Percentiles rank a stretch among this genome's conserved stretches.
These are phyloP conservation scores for Capra hircus DNA, from an alignment of 2,113 vertebrate species.

Conservation along the genomic window DNA sequence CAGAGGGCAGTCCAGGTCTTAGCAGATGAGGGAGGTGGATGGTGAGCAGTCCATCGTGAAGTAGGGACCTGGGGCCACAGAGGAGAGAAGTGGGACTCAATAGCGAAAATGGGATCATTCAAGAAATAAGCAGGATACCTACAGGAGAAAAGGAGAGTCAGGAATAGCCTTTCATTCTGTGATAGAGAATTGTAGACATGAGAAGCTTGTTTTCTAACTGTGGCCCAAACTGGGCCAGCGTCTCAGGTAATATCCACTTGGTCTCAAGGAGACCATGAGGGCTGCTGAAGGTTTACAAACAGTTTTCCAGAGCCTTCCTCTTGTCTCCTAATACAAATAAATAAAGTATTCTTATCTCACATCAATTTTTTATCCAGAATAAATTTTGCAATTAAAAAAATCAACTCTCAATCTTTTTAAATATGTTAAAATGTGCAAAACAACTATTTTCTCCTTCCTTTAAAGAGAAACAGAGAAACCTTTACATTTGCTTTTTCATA, in stretches of 20 bases:
- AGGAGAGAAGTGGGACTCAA: background rate
- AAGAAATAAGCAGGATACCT: background rate
- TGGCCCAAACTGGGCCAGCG: background rate
- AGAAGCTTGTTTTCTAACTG: background rate
- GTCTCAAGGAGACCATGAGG: background rate
- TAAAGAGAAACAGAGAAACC: constrained; percentile 57
- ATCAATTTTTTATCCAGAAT: constrained; percentile 61
- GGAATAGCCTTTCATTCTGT: background rate
- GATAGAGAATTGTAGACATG: background rate
- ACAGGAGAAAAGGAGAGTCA: background rate
- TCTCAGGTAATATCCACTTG: background rate
- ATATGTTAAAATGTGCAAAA: constrained; percentile 71
- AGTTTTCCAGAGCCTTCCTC: background rate
- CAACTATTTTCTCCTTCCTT: constrained; percentile 56
- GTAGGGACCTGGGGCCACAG: background rate
- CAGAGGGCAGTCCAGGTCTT: background rate
- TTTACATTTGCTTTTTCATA: constrained; percentile 66
- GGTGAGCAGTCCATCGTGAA: background rate
- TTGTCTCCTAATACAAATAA: background rate
- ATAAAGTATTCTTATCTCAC: constrained; percentile 36
- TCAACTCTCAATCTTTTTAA: constrained; percentile 52
- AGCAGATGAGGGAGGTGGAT: background rate
- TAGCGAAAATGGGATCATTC: background rate
- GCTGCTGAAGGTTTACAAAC: background rate
- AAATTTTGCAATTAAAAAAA: constrained; percentile 61